Evolutionary conservation across 2,113 vertebrate species (phyloP), one percentile per base, ranked within the genome.

Genomic region (Martes martes): DNA sequence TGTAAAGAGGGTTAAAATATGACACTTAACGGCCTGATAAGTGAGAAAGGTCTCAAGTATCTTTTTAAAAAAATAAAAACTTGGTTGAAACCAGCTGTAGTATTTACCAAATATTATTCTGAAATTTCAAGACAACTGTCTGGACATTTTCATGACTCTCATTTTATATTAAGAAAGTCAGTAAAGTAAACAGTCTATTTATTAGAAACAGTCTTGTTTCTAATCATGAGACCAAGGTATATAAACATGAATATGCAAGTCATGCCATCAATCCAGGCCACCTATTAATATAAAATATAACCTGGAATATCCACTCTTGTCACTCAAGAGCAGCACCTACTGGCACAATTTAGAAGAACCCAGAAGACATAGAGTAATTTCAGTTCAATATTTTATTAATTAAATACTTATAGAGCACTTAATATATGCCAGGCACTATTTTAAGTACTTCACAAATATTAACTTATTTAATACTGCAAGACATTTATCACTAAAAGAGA

Each of bases 241-340:
- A 31, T 15, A 45, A 50, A 28, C 4, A 7, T 7, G 59, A 78
- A 33, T 9, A n/a, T 4, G 28, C 16, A 55, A 18, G 91, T 93
- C 89, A 24, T 61, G 74, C 23, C n/a, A n/a, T 74, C 15, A 36
- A 10, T 6, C 31, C 13, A 52, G 80, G 23, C 33, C 21, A 28
- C n/a, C 55, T 84, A 4, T 82, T 42, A 95, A 52, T 80, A 91
- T 52, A 92, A 87, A 91, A 85, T 61, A 52, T 86, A 93, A 91
- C 94, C 85, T 85, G 61, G 96, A 91, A 61, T 63, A 67, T 6
- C 26, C 16, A 39, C 36, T 90, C 81, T 50, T 45, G 92, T 92
- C 94, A 92, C 50, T 97, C 95, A 87, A 69, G 65, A 95, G 94
- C 89, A 98, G 84, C 78, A 94, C 80, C 87, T 81, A 65, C 63